Evolutionary conservation across 2,113 vertebrate species (phyloP).

Genomic region (Genyomyrus donnyi): DNA sequence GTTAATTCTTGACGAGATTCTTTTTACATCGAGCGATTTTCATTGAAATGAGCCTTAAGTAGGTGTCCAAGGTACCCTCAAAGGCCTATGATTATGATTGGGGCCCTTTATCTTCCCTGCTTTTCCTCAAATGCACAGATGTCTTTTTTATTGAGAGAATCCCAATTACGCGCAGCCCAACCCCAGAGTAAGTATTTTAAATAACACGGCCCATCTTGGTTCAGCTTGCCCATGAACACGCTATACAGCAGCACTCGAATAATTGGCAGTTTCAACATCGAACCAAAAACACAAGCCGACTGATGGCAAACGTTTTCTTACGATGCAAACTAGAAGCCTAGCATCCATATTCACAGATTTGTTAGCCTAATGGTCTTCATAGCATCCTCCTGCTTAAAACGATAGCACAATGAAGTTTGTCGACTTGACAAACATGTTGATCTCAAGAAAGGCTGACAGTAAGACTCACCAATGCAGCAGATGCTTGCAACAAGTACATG

Average conservation of each 20-base stretch:
- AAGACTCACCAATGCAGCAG: background rate
- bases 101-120: background rate
- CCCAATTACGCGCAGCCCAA: background rate
- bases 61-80: background rate
- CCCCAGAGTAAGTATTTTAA: background rate
- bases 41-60: background rate
- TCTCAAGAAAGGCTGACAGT: background rate
- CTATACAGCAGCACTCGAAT: background rate
- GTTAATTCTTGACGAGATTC: background rate
- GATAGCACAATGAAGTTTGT: background rate
- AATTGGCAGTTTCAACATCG: background rate
- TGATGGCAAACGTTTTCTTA: background rate
- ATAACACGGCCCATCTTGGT: background rate
- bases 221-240: background rate
- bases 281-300: background rate
- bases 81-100: constrained; percentile 3
- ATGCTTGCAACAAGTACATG: background rate
- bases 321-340: background rate
- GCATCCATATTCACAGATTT: background rate
- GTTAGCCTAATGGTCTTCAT: background rate
- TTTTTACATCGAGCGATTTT: background rate
- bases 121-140: background rate
- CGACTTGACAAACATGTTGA: background rate
- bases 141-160: background rate
- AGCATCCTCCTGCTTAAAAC: background rate